Evolutionary conservation across 2,113 vertebrate genomes (phyloP).

Genomic region (Perca flavescens): DNA sequence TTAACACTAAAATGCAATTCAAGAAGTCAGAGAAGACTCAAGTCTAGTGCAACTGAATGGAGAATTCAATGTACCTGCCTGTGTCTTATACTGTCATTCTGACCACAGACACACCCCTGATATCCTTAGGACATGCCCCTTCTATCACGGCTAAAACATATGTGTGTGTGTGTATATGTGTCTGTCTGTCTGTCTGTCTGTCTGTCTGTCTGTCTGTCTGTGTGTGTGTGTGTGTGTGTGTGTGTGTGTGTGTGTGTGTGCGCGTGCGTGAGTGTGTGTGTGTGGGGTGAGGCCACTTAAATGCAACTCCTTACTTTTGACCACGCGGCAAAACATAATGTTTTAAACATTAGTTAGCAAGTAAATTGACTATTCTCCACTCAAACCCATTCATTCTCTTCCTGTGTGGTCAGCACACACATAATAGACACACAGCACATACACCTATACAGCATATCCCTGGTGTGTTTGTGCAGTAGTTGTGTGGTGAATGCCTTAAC

Average conservation of each 20-base stretch:
- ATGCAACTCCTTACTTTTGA: constrained; percentile 46
- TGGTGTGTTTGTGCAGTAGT: background rate
- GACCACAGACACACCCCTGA: constrained; percentile 75
- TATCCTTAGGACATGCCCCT: constrained; percentile 59
- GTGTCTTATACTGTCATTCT: constrained; percentile 80
- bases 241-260: background rate
- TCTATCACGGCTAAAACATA: constrained; percentile 32
- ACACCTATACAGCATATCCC: background rate
- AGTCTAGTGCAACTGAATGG: constrained; percentile 53
- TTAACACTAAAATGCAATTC: background rate
- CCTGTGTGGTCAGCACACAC: background rate
- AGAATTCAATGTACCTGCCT: constrained; percentile 67
- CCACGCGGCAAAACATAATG: constrained; percentile 49
- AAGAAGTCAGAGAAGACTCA: constrained; percentile 7
- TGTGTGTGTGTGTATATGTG: constrained; percentile 23
- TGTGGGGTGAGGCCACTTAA: constrained; percentile 28
- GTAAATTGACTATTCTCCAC: constrained; percentile 36
- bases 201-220: constrained; percentile 10
- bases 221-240: background rate
- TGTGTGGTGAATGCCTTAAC: background rate
- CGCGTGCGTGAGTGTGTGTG: background rate
- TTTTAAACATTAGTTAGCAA: constrained; percentile 48
- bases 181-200: constrained; percentile 11
- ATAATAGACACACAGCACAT: background rate
- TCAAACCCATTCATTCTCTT: constrained; percentile 26